A percentile compares a stretch with the other conserved stretches of the same genome.
Evolutionary conservation across 2,888 invertebrate species (phyloP).

Genomic region (Protonemura montana): DNA sequence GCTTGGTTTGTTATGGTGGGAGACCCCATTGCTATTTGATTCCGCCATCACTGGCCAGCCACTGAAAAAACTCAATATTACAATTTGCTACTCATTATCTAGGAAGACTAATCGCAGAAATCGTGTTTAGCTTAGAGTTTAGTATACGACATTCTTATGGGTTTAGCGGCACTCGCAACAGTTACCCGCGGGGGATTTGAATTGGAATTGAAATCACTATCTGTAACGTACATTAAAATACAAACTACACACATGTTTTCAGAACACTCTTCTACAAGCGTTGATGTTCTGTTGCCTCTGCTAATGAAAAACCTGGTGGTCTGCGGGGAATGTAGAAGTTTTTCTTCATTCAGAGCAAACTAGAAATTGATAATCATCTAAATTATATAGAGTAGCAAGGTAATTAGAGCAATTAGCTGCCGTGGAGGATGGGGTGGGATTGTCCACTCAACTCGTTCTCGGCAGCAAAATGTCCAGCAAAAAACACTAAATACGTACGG

Average conservation of each 20-base stretch:
- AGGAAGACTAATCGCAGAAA: too few relatives aligned
- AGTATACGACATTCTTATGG: too few relatives aligned
- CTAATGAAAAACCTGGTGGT: conserved; percentile 7
- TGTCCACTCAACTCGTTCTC: conserved; percentile 14
- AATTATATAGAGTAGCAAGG: background rate
- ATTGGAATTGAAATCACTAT: background rate
- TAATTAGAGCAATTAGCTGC: conserved; percentile 33
- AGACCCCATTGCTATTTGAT: too few relatives aligned
- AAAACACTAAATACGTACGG: background rate
- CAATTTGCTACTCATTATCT: too few relatives aligned
- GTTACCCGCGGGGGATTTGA: background rate
- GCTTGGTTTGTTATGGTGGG: too few relatives aligned
- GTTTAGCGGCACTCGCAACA: too few relatives aligned
- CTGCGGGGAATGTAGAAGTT: background rate
- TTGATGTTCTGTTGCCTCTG: conserved; percentile 2
- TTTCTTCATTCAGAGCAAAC: conserved; percentile 4
- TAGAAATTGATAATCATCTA: conserved; percentile 19
- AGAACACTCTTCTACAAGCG: background rate
- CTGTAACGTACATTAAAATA: background rate
- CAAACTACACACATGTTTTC: background rate
- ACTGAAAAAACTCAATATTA: too few relatives aligned
- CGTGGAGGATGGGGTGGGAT: conserved; percentile 8
- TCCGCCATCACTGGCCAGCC: too few relatives aligned
- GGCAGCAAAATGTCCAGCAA: background rate
- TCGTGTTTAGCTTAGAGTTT: too few relatives aligned